Percentiles rank a stretch among this genome's conserved stretches.
phyloP scores from a whole-genome alignment of 2,888 invertebrate genomes.

The Microctonus brassicae region DNA sequence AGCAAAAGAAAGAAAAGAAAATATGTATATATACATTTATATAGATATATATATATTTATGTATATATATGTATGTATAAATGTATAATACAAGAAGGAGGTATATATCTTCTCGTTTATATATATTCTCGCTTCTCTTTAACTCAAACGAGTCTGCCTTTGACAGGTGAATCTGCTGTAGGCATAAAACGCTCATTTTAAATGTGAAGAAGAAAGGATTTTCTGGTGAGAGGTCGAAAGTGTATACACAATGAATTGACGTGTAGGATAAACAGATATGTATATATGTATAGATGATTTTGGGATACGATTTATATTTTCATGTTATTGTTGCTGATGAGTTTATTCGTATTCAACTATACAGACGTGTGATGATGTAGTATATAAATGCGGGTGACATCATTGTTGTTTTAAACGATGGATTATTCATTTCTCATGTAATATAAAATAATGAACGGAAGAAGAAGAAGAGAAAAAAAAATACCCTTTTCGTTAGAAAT shows the following conservation, averaged over 20 bases:
- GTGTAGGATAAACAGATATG: neutral
- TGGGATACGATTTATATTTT: neutral
- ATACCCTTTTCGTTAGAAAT: too few relatives aligned
- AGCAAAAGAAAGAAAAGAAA: conserved; percentile 10
- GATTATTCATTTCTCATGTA: neutral
- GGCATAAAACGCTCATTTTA: conserved; percentile 33
- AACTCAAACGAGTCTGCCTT: conserved; percentile 41
- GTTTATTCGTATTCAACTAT: neutral
- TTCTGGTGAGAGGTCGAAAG: neutral
- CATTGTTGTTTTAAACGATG: neutral
- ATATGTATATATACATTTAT: neutral
- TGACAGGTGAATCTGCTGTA: conserved; percentile 46
- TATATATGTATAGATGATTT: neutral
- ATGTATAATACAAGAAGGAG: conserved; percentile 13
- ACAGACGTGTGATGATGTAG: neutral
- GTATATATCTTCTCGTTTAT: conserved; percentile 26
- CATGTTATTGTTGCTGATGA: neutral
- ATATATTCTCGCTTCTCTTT: conserved; percentile 31
- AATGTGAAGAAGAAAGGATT: conserved; percentile 14
- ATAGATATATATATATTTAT: neutral
- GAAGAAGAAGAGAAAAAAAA: neutral
- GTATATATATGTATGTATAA: too few relatives aligned
- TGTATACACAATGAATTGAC: neutral
- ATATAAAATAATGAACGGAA: neutral
- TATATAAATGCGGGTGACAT: neutral